These are phyloP conservation scores for Baryphthengus martii DNA, from an alignment of 2,113 vertebrate species.

Conservation along the genomic window DNA sequence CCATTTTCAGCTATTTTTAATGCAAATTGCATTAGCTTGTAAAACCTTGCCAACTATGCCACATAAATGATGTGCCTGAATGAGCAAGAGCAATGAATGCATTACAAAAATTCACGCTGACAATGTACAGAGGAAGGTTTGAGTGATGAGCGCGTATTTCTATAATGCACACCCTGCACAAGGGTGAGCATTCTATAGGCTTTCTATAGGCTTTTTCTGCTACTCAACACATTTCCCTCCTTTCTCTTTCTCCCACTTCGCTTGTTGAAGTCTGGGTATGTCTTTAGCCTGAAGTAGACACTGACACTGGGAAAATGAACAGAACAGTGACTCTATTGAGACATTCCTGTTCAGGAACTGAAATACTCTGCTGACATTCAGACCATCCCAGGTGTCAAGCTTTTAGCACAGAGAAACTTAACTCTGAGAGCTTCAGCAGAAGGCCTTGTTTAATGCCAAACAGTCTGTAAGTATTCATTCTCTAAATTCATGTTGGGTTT, in stretches of 20 bases:
- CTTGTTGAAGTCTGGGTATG: neutral
- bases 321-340: neutral
- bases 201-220: neutral
- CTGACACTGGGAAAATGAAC: neutral
- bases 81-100: constrained; percentile 75
- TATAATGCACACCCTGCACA: constrained; percentile 62
- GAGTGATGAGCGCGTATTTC: constrained; percentile 70
- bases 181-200: too few relatives aligned
- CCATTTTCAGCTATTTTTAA: constrained; percentile 87
- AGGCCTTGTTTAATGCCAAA: neutral
- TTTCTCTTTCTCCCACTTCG: neutral
- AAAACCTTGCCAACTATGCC: constrained; percentile 85
- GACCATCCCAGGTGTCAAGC: neutral
- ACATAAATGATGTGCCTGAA: constrained; percentile 83
- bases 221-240: constrained; percentile 15
- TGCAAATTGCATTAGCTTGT: constrained; percentile 87
- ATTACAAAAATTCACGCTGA: constrained; percentile 74
- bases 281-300: neutral
- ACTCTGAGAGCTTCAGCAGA: neutral
- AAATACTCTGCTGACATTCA: neutral
- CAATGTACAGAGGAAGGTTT: constrained; percentile 71
- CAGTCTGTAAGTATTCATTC: neutral
- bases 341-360: neutral
- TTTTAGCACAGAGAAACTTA: neutral
- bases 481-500: neutral